Conservation (phyloP, 2,113 vertebrate genomes). For the Atherinomorus stipes region DNA sequence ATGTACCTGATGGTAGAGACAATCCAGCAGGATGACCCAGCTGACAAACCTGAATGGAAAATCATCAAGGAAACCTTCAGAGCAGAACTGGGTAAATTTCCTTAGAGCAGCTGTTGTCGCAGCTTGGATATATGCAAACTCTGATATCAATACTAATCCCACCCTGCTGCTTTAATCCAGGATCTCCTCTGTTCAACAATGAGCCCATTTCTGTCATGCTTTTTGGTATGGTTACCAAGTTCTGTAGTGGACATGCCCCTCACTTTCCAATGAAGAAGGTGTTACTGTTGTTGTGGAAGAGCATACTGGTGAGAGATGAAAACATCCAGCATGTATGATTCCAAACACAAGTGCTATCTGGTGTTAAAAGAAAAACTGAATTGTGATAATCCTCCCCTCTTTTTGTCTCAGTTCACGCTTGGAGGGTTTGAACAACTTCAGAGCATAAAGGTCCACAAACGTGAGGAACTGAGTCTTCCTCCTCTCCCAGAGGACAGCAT, state of each 20-base stretch:
- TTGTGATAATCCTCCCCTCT: background rate
- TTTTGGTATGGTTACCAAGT: slow-evolving; percentile 97
- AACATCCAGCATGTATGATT: background rate
- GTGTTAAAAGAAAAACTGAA: background rate
- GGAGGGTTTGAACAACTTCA: slow-evolving; percentile 97
- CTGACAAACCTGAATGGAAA: slow-evolving; percentile 92
- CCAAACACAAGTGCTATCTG: background rate
- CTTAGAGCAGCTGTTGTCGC: background rate
- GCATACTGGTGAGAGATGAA: slow-evolving; percentile 88
- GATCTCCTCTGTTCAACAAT: slow-evolving; percentile 91
- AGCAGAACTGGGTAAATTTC: slow-evolving; percentile 89
- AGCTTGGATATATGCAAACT: background rate
- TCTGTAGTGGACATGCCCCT: slow-evolving; percentile 96
- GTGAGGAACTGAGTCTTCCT: slow-evolving; percentile 87
- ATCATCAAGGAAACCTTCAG: slow-evolving; percentile 91
- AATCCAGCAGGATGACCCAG: slow-evolving; percentile 90
- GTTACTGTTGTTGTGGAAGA: slow-evolving; percentile 94
- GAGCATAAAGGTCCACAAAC: slow-evolving; percentile 90
- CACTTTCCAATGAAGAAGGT: slow-evolving; percentile 99
- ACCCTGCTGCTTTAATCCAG: slow-evolving; percentile 69
- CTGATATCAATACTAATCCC: background rate
- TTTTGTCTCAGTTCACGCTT: slow-evolving; percentile 88
- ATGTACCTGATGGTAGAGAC: slow-evolving; percentile 99
- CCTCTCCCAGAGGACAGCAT: slow-evolving; percentile 97
- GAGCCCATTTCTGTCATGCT: slow-evolving; percentile 97